Evolutionary conservation across 2,888 invertebrate species (phyloP), one percentile per base, ranked within the genome.

Genomic region (Melanostoma scalare): DNA sequence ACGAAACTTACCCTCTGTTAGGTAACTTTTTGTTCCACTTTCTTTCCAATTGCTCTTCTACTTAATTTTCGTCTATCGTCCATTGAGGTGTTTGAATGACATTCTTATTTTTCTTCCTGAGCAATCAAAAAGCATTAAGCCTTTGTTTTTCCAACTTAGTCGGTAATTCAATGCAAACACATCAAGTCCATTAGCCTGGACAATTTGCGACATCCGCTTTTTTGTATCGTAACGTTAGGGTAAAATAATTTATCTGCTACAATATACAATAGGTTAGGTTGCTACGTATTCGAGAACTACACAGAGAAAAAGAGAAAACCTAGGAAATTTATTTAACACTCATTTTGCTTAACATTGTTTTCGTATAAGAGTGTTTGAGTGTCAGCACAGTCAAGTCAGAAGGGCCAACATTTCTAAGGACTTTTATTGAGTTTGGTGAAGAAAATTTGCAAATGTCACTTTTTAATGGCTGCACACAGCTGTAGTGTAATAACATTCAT

Each of bases 391-490:
- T 3, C 20, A 52, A 42, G 48, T n/a, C 36, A 20, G 65, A 48
- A 61, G 4, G 56, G 33, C 46, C 38, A 78, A 74, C 30, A 61
- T 60, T 68, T 50, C 50, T 46, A 72, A 79, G 71, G 79, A 77
- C 79, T 71, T 79, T 79, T 75, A 75, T 79, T 71, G 84, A 84
- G 78, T 78, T 84, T 78, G 68, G 65, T 78, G 35, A 84, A 84
- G 84, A 84, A 84, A 84, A 79, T 84, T 79, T 84, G 74, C 84
- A 78, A 84, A 84, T 84, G 84, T 84, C 84, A 69, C 84, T 79
- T 84, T 84, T 79, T 74, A 84, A 84, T 74, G 74, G 84, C 79
- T 56, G 65, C 77, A 56, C 55, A 63, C 38, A 61, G n/a, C n/a
- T n/a, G n/a, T n/a, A n/a, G n/a, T n/a, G n/a, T n/a, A n/a, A n/a